These are phyloP conservation scores for Penaeus vannamei DNA, from an alignment of 1,140 invertebrate species.

Conservation along the genomic window DNA sequence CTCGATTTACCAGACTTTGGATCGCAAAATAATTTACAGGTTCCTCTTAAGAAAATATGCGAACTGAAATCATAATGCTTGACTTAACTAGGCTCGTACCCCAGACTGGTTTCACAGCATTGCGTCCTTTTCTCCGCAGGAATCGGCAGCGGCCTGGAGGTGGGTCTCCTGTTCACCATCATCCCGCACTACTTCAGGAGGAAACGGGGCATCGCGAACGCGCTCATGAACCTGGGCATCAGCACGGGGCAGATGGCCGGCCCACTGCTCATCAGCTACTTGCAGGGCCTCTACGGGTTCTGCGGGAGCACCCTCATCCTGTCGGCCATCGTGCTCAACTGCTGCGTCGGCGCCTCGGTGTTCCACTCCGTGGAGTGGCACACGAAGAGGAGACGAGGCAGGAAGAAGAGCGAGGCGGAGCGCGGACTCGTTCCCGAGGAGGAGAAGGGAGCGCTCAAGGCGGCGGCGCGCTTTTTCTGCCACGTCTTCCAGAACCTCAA, in stretches of 20 bases:
- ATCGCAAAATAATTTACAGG: too few species aligned
- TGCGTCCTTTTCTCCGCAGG: too few species aligned
- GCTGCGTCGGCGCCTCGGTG: conserved; percentile 28
- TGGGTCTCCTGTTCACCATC: not conserved
- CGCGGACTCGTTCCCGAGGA: too few species aligned
- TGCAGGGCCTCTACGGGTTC: conserved; percentile 16
- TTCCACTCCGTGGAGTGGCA: conserved; percentile 34
- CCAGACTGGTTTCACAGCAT: too few species aligned
- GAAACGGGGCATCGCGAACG: conserved; percentile 6
- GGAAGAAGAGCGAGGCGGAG: too few species aligned
- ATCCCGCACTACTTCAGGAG: conserved; percentile 36
- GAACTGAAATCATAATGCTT: too few species aligned
- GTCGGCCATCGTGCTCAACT: conserved; percentile 8
- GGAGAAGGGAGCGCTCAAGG: too few species aligned
- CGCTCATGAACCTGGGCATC: conserved; percentile 21
- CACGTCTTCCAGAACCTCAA: not conserved
- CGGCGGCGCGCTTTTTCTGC: too few species aligned
- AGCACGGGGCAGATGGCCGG: conserved; percentile 8
- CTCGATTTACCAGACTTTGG: too few species aligned
- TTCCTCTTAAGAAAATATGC: too few species aligned
- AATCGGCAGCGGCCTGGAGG: too few species aligned
- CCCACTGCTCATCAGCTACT: conserved; percentile 5
- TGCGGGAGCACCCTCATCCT: conserved; percentile 4
- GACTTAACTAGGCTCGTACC: too few species aligned
- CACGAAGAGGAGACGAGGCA: not conserved